Conservation (phyloP, 2,888 invertebrate species). For the Parnassius glacialis region DNA sequence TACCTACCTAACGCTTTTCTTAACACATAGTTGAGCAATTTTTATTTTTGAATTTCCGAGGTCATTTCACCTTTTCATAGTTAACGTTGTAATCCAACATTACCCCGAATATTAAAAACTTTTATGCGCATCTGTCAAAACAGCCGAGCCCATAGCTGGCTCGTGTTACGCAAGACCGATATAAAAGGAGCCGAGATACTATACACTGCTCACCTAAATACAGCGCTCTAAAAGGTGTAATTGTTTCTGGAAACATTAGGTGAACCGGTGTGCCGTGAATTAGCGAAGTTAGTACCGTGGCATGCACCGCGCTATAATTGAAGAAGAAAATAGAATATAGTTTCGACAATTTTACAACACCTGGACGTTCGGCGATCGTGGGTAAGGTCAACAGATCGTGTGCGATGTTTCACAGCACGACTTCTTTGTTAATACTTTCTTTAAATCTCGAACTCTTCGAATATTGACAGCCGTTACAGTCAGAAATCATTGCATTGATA, state of each 20-base stretch:
- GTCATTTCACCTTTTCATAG: slow-evolving; percentile 37
- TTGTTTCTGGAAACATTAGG: slow-evolving; percentile 58
- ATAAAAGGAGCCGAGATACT: slow-evolving; percentile 40
- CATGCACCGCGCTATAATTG: slow-evolving; percentile 37
- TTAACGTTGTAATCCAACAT: slow-evolving; percentile 52
- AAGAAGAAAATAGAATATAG: slow-evolving; percentile 36
- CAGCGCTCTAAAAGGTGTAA: slow-evolving; percentile 61
- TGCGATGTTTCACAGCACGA: slow-evolving; percentile 4
- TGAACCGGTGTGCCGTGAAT: slow-evolving; percentile 41
- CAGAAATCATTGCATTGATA: slow-evolving; percentile 8
- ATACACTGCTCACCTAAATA: slow-evolving; percentile 48
- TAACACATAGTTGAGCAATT: no score
- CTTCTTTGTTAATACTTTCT: slow-evolving; percentile 16
- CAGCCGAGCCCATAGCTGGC: slow-evolving; percentile 44
- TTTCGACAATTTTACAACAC: slow-evolving; percentile 32
- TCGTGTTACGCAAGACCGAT: slow-evolving; percentile 44
- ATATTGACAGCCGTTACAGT: slow-evolving; percentile 10
- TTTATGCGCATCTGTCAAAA: slow-evolving; percentile 70
- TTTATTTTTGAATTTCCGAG: neutral
- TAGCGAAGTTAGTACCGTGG: slow-evolving; percentile 50
- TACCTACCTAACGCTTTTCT: no score
- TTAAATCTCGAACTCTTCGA: neutral
- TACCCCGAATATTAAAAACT: slow-evolving; percentile 41
- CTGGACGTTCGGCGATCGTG: slow-evolving; percentile 28
- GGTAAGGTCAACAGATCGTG: slow-evolving; percentile 32